Conservation (phyloP, 2,888 invertebrate genomes). For the Brassicogethes aeneus region DNA sequence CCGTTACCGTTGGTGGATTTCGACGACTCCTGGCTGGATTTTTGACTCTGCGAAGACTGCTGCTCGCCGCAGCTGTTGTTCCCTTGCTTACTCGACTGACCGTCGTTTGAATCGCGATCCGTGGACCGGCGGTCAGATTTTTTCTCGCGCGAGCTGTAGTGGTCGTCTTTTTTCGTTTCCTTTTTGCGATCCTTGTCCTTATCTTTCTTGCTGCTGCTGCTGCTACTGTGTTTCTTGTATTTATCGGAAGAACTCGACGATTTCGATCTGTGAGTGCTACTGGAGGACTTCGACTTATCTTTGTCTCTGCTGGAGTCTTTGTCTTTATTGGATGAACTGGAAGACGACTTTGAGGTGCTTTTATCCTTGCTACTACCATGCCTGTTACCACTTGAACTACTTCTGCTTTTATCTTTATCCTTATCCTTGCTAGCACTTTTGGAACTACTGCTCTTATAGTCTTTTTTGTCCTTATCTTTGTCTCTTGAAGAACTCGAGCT, state of each 20-base stretch:
- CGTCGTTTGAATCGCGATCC: conserved; percentile 73
- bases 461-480: conserved; percentile 19
- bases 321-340: conserved; percentile 6
- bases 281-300: conserved; percentile 8
- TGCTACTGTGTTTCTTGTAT: conserved; percentile 18
- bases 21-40: conserved; percentile 22
- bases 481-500: conserved; percentile 13
- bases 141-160: conserved; percentile 57
- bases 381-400: conserved; percentile 7
- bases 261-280: conserved; percentile 22
- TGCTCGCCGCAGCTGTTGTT: conserved; percentile 38
- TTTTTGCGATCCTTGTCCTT: conserved; percentile 25
- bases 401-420: conserved; percentile 10
- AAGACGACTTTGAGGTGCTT: conserved; percentile 1
- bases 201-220: conserved; percentile 16
- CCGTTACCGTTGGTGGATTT: conserved; percentile 20
- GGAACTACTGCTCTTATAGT: conserved; percentile 18
- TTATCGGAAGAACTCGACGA: conserved; percentile 13
- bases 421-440: conserved; percentile 15
- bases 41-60: conserved; percentile 34
- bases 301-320: conserved; percentile 12
- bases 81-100: conserved; percentile 40
- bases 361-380: conserved; percentile 10
- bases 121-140: conserved; percentile 61
- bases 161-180: conserved; percentile 53